Evolutionary conservation across 1,140 invertebrate genomes (phyloP).

Genomic region (Scaptodrosophila lebanonensis): DNA sequence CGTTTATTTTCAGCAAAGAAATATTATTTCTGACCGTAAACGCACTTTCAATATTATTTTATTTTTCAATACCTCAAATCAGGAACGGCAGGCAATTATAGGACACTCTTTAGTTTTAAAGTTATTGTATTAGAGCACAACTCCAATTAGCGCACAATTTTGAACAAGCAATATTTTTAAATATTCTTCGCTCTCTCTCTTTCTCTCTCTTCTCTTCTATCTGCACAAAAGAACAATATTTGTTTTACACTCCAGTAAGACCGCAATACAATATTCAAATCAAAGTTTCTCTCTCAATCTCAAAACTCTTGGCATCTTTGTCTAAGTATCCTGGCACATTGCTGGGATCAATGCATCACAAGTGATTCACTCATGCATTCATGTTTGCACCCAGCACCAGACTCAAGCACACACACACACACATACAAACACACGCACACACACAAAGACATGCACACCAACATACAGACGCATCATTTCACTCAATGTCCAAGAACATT

Average conservation of each 20-base stretch:
- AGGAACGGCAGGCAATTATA: conserved; percentile 25
- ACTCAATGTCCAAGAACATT: conserved; percentile 8
- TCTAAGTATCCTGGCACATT: conserved; percentile 23
- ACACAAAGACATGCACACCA: conserved; percentile 14
- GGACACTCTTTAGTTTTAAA: conserved; percentile 19
- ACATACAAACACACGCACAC: conserved; percentile 5
- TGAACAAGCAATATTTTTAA: conserved; percentile 21
- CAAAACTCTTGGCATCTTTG: background rate
- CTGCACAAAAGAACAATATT: no score
- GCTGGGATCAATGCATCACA: conserved; percentile 18
- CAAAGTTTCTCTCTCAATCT: conserved; percentile 18
- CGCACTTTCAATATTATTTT: conserved; percentile 17
- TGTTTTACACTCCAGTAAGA: no score
- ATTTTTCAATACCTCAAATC: conserved; percentile 7
- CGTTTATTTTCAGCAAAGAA: conserved; percentile 54
- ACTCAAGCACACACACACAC: conserved; percentile 10
- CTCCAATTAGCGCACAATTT: conserved; percentile 40
- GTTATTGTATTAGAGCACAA: conserved; percentile 35
- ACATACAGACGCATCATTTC: conserved; percentile 20
- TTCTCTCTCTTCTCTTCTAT: conserved; percentile 11
- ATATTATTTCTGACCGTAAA: conserved; percentile 17
- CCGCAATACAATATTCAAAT: no score
- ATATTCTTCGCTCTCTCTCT: conserved; percentile 10
- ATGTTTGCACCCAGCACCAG: conserved; percentile 23
- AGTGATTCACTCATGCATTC: conserved; percentile 48